Evolutionary conservation across 2,113 vertebrate genomes (phyloP).

Genomic region (Caretta caretta): DNA sequence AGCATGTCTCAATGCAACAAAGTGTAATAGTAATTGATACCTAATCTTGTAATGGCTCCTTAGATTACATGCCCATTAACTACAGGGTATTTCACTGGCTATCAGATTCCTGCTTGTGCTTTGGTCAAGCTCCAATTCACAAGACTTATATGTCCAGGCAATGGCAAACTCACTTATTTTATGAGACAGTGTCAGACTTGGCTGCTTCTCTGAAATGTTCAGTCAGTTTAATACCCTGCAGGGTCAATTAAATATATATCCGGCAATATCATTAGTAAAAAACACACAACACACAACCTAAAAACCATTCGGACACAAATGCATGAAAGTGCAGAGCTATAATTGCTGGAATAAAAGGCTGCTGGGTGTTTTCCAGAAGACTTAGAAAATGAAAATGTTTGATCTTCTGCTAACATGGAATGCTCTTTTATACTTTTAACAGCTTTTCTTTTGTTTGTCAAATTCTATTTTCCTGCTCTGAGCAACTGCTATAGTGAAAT

Average conservation of each 20-base stretch:
- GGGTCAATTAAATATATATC: constrained; percentile 46
- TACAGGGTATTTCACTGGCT: constrained; percentile 38
- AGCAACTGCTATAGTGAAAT: constrained; percentile 12
- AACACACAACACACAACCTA: background rate
- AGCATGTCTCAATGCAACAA: constrained; percentile 36
- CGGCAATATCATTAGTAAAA: background rate
- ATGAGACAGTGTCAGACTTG: constrained; percentile 26
- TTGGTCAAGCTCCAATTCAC: constrained; percentile 36
- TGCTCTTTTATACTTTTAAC: background rate
- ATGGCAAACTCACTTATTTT: constrained; percentile 39
- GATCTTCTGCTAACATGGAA: background rate
- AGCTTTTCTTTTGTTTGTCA: background rate
- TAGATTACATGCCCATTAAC: constrained; percentile 34
- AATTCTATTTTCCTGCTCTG: background rate
- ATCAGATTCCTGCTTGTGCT: constrained; percentile 46
- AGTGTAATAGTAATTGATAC: constrained; percentile 38
- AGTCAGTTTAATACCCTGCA: constrained; percentile 33
- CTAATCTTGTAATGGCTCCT: constrained; percentile 41
- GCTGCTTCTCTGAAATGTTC: constrained; percentile 48
- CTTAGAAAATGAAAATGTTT: background rate
- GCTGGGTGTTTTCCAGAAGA: constrained; percentile 18
- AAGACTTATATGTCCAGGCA: constrained; percentile 31
- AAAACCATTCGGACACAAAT: background rate
- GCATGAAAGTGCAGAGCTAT: background rate
- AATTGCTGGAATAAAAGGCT: background rate